Base-by-base conservation (phyloP, 2,888 invertebrate species). In the Ptychoptera contaminata region DNA sequence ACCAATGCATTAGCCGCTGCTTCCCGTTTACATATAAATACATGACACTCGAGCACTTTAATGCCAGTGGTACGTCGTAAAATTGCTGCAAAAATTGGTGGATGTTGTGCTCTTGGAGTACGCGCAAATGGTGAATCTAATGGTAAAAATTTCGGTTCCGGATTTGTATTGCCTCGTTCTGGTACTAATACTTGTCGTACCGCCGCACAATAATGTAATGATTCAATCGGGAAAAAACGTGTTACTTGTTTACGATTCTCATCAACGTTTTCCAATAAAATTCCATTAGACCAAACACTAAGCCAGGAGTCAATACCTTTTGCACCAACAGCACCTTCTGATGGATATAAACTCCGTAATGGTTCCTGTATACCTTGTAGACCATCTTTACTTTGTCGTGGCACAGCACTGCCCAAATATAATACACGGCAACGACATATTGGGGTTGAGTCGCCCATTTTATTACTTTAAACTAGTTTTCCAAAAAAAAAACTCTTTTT, bases 11-110 rank as follows among this genome's bases (percentile, higher is more conserved):
- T 92, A 50, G 97, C 97, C 40, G 97, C 96, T 61, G 91, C 86
- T 65, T 93, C 91, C 46, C 92, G 79, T 55, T 93, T 90, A 68
- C 94, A 93, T 58, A 98, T 91, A 67, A 98, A 97, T 50, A 94
- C 93, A 69, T 98, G 97, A 70, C 97, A 97, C 69, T 98, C 98
- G 50, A 98, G 74, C 46, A 94, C 94, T 68, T 96, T 96, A 55
- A 97, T 94, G 44, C 97, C 97, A 42, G 87, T 85, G 40, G 94
- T 96, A 52, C 97, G 77, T 41, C 97, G 77, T 54, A 98, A 71
- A 49, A 98, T 96, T 55, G 94, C 94, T 37, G 96, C 94, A 66
- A 98, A 92, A 49, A 98, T 74, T 29, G 97, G 94, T 46, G 96
- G 96, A 64, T 98, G 96, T 51, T 85, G 80, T 45, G 88, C 82